Conservation (phyloP, 2,113 vertebrate species). For the Puma concolor region DNA sequence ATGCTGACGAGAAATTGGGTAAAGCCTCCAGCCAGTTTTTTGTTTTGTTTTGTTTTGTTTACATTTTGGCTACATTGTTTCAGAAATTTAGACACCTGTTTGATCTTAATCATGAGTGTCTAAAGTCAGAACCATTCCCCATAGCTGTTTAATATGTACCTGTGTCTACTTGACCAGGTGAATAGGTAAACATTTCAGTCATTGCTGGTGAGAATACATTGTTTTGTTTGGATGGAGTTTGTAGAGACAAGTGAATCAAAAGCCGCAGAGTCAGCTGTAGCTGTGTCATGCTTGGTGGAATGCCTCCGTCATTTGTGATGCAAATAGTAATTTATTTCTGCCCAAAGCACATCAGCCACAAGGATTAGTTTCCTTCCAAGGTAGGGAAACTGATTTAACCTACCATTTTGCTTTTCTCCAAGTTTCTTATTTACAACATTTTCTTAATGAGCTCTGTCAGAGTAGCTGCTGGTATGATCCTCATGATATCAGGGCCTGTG, state of each 20-base stretch:
- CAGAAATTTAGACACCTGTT: slow-evolving; percentile 54
- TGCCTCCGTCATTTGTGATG: slow-evolving; percentile 63
- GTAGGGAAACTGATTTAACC: slow-evolving; percentile 49
- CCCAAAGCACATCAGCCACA: slow-evolving; percentile 34
- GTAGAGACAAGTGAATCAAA: slow-evolving; percentile 50
- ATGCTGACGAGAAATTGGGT: slow-evolving; percentile 47
- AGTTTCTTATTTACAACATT: slow-evolving; percentile 58
- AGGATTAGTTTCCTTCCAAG: slow-evolving; percentile 60
- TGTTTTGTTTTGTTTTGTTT: background rate
- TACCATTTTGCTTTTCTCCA: slow-evolving; percentile 58
- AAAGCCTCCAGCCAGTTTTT: slow-evolving; percentile 11
- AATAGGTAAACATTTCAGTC: slow-evolving; percentile 61
- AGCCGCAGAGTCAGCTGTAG: slow-evolving; percentile 14
- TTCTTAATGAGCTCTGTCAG: slow-evolving; percentile 78
- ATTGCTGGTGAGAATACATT: slow-evolving; percentile 53
- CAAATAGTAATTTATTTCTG: slow-evolving; percentile 68
- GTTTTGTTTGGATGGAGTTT: background rate
- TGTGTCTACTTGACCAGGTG: slow-evolving; percentile 35
- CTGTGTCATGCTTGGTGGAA: slow-evolving; percentile 12
- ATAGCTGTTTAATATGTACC: slow-evolving; percentile 8
- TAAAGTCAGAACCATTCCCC: slow-evolving; percentile 59
- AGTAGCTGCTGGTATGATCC: slow-evolving; percentile 69
- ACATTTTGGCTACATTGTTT: slow-evolving; percentile 65
- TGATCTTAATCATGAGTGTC: slow-evolving; percentile 47
- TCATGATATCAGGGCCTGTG: slow-evolving; percentile 59